Conservation (phyloP, 2,797 vertebrate genomes). For the Apogon hyalosoma region DNA sequence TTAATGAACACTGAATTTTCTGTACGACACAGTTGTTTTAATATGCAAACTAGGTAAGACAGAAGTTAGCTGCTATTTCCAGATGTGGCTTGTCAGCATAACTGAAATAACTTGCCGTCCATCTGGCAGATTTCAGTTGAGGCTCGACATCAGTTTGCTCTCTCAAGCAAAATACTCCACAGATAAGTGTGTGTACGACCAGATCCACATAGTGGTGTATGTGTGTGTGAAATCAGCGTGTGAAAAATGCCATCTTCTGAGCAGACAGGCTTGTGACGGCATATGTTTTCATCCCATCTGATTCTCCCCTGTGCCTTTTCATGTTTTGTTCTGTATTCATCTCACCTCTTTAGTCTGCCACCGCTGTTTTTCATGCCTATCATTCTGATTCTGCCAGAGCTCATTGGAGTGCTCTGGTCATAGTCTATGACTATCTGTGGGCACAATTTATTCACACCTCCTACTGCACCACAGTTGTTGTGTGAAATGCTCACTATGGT, state of each 20-base stretch:
- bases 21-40: no score
- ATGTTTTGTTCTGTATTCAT: slow-evolving; percentile 20
- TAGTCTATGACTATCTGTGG: slow-evolving; percentile 5
- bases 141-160: slow-evolving; percentile 24
- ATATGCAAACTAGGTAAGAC: slow-evolving; percentile 45
- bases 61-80: slow-evolving; percentile 57
- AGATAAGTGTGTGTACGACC: not conserved
- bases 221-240: slow-evolving; percentile 29
- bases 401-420: slow-evolving; percentile 29
- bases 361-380: slow-evolving; percentile 35
- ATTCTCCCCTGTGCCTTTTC: slow-evolving; percentile 1
- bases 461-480: slow-evolving; percentile 47
- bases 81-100: slow-evolving; percentile 57
- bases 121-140: slow-evolving; percentile 15
- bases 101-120: slow-evolving; percentile 39
- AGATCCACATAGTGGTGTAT: not conserved
- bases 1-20: no score
- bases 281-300: slow-evolving; percentile 15
- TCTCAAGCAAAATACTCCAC: slow-evolving; percentile 17
- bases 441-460: slow-evolving; percentile 54
- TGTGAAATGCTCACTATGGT: slow-evolving; percentile 44
- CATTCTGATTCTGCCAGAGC: slow-evolving; percentile 22
- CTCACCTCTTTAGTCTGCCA: slow-evolving; percentile 30
- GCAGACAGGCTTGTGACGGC: slow-evolving; percentile 19
- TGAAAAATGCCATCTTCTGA: slow-evolving; percentile 42